phyloP scores from a whole-genome alignment of 1,140 invertebrate species.

The Lucilia cuprina region DNA sequence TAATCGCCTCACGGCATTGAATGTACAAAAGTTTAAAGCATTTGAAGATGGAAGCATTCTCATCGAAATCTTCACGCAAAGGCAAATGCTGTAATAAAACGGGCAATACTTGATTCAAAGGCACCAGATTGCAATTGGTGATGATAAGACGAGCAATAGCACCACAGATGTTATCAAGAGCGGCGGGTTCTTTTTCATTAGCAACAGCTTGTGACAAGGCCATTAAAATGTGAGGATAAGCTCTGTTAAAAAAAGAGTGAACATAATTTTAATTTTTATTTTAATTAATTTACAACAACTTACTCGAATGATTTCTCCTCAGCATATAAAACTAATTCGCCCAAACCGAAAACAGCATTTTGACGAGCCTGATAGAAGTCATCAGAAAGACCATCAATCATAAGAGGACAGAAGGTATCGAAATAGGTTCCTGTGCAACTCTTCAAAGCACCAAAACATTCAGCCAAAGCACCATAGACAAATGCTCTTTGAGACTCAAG shows the following conservation, averaged over 20 bases:
- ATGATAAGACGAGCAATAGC: conserved; percentile 78
- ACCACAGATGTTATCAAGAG: conserved; percentile 80
- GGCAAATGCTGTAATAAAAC: conserved; percentile 76
- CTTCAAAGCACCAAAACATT: conserved; percentile 72
- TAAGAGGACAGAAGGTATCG: conserved; percentile 69
- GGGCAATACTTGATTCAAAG: conserved; percentile 75
- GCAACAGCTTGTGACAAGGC: conserved; percentile 70
- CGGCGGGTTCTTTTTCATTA: conserved; percentile 69
- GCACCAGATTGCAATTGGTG: conserved; percentile 69
- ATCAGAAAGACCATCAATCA: conserved; percentile 70
- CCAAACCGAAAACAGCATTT: conserved; percentile 79
- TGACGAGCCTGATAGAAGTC: conserved; percentile 73
- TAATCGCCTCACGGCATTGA: conserved; percentile 66
- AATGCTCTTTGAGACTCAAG: conserved; percentile 70
- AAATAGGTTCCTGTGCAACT: conserved; percentile 67
- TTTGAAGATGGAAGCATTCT: conserved; percentile 75
- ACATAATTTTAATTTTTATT: too few relatives aligned
- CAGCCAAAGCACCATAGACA: conserved; percentile 75
- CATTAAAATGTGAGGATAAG: conserved; percentile 68
- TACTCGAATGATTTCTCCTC: conserved; percentile 56
- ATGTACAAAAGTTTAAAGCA: conserved; percentile 72
- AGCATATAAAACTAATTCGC: conserved; percentile 72
- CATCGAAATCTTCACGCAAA: conserved; percentile 76
- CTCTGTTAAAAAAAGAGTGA: conserved; percentile 39
- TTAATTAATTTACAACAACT: conserved; percentile 37